Conservation (phyloP, 2,113 vertebrate species). For the Cavia aperea region DNA sequence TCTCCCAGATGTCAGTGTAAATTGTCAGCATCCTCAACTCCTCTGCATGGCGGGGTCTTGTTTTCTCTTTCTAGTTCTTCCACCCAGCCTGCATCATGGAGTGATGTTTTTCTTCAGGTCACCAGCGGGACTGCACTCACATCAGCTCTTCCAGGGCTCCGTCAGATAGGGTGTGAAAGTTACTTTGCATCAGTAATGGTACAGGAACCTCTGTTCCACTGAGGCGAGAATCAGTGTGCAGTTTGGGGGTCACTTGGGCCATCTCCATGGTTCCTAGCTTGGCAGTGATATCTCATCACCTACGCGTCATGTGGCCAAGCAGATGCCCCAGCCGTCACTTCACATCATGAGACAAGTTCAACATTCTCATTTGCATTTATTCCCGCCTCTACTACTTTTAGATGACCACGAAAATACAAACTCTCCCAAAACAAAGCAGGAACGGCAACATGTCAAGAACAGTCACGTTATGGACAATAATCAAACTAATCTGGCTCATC, state of each 20-base stretch:
- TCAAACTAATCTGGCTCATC: background rate
- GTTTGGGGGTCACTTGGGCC: background rate
- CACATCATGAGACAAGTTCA: background rate
- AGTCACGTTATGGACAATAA: background rate
- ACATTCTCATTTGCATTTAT: background rate
- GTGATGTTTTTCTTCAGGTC: background rate
- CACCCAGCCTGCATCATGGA: background rate
- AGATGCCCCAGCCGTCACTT: background rate
- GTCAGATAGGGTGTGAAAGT: background rate
- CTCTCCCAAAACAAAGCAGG: background rate
- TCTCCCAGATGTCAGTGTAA: background rate
- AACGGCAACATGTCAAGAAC: background rate
- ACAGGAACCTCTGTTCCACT: background rate
- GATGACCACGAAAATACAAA: constrained; percentile 6
- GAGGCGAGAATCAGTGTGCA: background rate
- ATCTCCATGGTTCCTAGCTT: background rate
- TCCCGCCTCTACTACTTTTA: background rate
- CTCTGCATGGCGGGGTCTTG: background rate
- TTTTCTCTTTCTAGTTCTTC: background rate
- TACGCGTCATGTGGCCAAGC: background rate
- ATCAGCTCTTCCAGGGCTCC: background rate
- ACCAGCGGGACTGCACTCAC: background rate
- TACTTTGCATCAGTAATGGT: background rate
- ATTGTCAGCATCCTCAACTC: background rate
- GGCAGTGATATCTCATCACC: background rate